Conservation (phyloP, 2,113 vertebrate genomes). For the Pelecanus crispus region DNA sequence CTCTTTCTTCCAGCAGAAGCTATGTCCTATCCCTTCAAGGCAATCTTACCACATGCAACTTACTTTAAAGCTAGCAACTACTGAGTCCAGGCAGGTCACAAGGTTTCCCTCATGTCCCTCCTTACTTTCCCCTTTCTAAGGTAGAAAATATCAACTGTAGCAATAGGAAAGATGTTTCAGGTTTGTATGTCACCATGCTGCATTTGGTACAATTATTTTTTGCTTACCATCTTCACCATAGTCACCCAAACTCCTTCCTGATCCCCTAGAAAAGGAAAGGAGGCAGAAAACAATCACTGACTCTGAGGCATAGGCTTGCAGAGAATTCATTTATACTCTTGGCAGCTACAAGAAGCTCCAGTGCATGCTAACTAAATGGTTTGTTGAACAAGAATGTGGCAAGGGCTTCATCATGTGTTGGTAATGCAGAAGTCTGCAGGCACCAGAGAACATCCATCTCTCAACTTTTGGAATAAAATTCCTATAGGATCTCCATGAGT, state of each 20-base stretch:
- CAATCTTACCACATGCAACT: neutral
- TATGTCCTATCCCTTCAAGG: neutral
- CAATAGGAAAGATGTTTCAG: neutral
- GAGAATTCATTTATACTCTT: neutral
- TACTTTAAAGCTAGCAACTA: neutral
- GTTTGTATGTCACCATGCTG: neutral
- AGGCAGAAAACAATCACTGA: neutral
- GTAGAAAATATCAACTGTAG: neutral
- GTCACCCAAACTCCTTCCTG: constrained; percentile 3
- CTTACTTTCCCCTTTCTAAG: neutral
- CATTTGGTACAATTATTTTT: neutral
- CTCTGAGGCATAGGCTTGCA: neutral
- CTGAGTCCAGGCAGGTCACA: neutral
- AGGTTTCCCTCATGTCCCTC: neutral
- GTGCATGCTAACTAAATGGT: neutral
- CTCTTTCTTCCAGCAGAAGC: neutral
- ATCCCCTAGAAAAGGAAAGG: constrained; percentile 2
- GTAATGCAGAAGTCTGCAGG: neutral
- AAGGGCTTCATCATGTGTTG: neutral
- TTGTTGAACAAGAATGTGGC: neutral
- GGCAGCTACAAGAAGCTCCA: neutral
- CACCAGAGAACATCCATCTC: neutral
- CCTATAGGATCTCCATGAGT: neutral
- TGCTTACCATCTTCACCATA: constrained; percentile 56
- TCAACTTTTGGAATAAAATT: neutral